Conservation (phyloP, 2,113 vertebrate species). For the Epinephelus lanceolatus region DNA sequence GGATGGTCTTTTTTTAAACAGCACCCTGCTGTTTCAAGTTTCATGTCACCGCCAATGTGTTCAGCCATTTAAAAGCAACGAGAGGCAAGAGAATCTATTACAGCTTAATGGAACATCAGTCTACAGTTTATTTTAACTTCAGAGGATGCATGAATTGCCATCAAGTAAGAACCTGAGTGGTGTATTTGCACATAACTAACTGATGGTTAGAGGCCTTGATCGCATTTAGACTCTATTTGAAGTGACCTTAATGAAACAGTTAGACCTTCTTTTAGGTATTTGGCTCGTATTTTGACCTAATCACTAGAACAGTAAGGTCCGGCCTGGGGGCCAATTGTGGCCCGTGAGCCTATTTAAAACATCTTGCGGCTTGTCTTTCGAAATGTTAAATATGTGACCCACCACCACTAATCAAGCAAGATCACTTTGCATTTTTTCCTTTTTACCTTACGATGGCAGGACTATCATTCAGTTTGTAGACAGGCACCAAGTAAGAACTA, state of each 20-base stretch:
- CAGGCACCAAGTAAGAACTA: too few species aligned
- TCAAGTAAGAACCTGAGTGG: background rate
- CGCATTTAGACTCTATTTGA: background rate
- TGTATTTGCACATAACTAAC: background rate
- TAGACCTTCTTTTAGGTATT: too few species aligned
- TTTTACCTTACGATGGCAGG: too few species aligned
- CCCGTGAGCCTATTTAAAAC: too few species aligned
- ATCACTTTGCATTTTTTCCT: too few species aligned
- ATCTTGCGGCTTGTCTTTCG: too few species aligned
- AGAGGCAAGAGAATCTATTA: background rate
- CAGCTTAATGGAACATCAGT: slow-evolving; percentile 24
- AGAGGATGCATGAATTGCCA: background rate
- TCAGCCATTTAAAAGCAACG: background rate
- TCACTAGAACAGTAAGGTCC: too few species aligned
- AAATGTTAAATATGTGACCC: too few species aligned
- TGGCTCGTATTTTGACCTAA: too few species aligned
- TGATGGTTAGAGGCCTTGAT: background rate
- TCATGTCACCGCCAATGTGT: slow-evolving; percentile 23
- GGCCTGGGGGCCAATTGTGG: too few species aligned
- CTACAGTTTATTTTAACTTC: slow-evolving; percentile 24
- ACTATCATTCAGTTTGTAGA: too few species aligned
- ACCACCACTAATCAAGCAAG: too few species aligned
- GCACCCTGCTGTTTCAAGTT: slow-evolving; percentile 32
- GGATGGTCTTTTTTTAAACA: slow-evolving; percentile 19
- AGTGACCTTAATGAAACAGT: background rate